phyloP scores from a whole-genome alignment of 2,888 invertebrate genomes.

The Ornithoptera priamus region DNA sequence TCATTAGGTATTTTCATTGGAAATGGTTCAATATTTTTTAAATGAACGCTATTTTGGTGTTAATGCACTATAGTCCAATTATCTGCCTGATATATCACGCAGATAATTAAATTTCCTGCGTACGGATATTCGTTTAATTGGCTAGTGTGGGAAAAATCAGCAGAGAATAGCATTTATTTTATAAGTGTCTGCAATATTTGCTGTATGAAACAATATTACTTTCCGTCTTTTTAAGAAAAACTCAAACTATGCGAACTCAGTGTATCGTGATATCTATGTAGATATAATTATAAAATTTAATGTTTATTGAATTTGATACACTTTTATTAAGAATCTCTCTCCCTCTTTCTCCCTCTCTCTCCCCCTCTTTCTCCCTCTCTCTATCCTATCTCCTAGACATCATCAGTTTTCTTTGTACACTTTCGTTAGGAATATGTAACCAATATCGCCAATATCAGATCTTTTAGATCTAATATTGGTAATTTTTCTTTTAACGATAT shows the following conservation, averaged over 20 bases:
- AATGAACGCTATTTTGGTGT: neutral
- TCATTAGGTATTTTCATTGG: neutral
- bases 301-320: too few species aligned
- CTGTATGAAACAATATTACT: neutral
- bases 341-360: too few species aligned
- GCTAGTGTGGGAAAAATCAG: neutral
- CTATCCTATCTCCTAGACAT: too few species aligned
- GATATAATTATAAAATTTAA: neutral
- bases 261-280: neutral
- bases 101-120: neutral
- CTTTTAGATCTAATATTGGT: too few species aligned
- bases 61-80: conserved; percentile 1
- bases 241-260: neutral
- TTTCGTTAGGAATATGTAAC: too few species aligned
- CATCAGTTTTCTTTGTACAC: too few species aligned
- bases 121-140: neutral
- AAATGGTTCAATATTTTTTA: neutral
- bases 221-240: too few species aligned
- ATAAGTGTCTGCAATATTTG: neutral
- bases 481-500: too few species aligned
- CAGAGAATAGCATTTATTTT: neutral
- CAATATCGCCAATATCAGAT: too few species aligned
- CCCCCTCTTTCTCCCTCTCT: too few species aligned
- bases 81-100: too few species aligned
- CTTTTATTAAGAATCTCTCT: too few species aligned